Evolutionary conservation across 1,140 invertebrate species (phyloP).

Genomic region (Drosophila seguyi): DNA sequence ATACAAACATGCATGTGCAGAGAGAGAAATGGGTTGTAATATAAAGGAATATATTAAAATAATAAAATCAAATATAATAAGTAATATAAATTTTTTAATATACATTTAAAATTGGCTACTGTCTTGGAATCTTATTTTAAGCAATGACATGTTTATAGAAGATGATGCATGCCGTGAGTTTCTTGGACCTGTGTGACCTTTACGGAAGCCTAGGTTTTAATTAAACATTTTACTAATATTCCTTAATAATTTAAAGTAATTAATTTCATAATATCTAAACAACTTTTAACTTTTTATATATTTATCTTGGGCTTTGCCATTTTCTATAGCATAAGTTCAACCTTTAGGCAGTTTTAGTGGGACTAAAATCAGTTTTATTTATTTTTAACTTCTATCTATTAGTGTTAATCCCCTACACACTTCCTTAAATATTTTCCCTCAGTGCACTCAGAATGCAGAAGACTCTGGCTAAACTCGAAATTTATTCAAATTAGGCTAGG

Average conservation of each 20-base stretch:
- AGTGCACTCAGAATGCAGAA: slow-evolving; percentile 10
- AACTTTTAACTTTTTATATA: not conserved
- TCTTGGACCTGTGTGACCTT: too few species aligned
- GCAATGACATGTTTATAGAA: too few species aligned
- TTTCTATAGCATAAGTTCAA: not conserved
- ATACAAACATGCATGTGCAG: slow-evolving; percentile 21
- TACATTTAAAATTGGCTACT: not conserved
- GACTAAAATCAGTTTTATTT: too few species aligned
- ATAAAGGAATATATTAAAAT: not conserved
- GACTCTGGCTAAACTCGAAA: slow-evolving; percentile 50
- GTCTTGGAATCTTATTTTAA: too few species aligned
- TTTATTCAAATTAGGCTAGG: slow-evolving; percentile 71
- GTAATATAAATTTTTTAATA: not conserved
- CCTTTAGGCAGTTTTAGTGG: not conserved
- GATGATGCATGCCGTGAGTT: too few species aligned
- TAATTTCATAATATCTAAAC: too few species aligned
- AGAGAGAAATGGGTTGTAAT: not conserved
- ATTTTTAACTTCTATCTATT: not conserved
- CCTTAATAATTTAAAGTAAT: too few species aligned
- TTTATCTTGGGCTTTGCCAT: not conserved
- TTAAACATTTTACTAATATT: too few species aligned
- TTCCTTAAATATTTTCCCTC: not conserved
- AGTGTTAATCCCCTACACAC: not conserved
- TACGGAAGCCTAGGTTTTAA: too few species aligned
- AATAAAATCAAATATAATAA: not conserved